Percentiles rank a stretch among this genome's conserved stretches.
These are phyloP conservation scores for Butastur rufipennis DNA, from an alignment of 2,113 vertebrate genomes.

Conservation along the genomic window DNA sequence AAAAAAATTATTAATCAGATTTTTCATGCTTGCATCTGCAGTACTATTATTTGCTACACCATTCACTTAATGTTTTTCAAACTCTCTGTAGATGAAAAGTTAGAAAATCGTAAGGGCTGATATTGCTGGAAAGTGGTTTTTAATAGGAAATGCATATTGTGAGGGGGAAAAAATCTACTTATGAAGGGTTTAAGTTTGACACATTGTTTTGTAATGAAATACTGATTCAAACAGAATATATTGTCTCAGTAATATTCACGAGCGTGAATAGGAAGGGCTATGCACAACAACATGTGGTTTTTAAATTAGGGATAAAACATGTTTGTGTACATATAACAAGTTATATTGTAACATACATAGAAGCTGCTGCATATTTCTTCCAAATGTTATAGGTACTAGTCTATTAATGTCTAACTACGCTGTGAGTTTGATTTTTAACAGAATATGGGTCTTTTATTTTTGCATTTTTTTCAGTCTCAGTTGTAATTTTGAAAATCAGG, in stretches of 20 bases:
- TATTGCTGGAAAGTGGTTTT: background rate
- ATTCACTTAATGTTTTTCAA: background rate
- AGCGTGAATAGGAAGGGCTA: background rate
- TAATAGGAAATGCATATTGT: background rate
- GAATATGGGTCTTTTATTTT: background rate
- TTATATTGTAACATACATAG: background rate
- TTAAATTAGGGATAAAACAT: background rate
- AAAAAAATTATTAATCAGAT: background rate
- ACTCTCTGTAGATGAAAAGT: background rate
- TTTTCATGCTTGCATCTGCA: background rate
- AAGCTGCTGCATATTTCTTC: background rate
- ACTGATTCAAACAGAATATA: background rate
- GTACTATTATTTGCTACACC: background rate
- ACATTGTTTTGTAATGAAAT: background rate
- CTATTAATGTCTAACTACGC: background rate
- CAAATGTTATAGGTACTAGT: background rate
- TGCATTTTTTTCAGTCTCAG: background rate
- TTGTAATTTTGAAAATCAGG: background rate
- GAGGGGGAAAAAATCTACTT: background rate
- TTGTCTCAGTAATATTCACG: background rate
- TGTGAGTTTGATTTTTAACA: background rate
- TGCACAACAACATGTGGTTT: background rate
- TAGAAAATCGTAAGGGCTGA: background rate
- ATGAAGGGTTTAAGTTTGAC: background rate
- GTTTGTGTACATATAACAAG: background rate